phyloP scores from a whole-genome alignment of 2,113 vertebrate species.

The Suricata suricatta region DNA sequence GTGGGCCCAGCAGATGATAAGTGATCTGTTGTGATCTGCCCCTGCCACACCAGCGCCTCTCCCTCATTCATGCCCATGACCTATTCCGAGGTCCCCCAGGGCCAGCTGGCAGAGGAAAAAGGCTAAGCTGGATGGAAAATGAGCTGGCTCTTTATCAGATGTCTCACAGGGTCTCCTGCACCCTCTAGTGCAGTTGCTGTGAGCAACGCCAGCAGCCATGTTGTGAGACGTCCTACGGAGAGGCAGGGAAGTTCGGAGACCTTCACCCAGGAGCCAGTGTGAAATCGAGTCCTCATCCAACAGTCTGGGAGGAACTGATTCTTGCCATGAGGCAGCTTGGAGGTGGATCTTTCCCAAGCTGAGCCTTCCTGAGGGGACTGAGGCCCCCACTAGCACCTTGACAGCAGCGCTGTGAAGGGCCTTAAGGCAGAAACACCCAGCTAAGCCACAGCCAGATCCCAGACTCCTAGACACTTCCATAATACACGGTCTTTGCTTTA shows the following conservation, averaged over 20 bases:
- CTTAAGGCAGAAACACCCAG: background rate
- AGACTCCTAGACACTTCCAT: background rate
- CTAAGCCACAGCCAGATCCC: background rate
- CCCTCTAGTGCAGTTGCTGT: background rate
- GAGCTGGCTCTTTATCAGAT: background rate
- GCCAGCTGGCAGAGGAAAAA: background rate
- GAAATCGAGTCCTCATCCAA: background rate
- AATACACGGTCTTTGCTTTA: background rate
- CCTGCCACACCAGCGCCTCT: background rate
- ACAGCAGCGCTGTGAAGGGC: background rate
- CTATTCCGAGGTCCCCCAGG: too few species aligned
- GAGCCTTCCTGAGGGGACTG: background rate
- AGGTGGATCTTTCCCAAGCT: background rate
- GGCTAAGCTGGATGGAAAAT: background rate
- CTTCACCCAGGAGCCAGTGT: background rate
- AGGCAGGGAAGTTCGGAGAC: background rate
- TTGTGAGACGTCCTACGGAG: background rate
- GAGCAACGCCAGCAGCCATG: background rate
- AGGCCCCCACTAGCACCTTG: background rate
- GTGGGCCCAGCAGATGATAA: background rate
- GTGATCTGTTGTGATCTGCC: background rate
- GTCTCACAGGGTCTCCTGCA: background rate
- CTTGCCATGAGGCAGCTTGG: background rate
- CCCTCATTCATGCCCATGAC: background rate
- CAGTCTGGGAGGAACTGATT: background rate